Percentiles rank a stretch among this genome's conserved stretches.
Conservation (phyloP, 1,140 invertebrate species). For the Cherax destructor region DNA sequence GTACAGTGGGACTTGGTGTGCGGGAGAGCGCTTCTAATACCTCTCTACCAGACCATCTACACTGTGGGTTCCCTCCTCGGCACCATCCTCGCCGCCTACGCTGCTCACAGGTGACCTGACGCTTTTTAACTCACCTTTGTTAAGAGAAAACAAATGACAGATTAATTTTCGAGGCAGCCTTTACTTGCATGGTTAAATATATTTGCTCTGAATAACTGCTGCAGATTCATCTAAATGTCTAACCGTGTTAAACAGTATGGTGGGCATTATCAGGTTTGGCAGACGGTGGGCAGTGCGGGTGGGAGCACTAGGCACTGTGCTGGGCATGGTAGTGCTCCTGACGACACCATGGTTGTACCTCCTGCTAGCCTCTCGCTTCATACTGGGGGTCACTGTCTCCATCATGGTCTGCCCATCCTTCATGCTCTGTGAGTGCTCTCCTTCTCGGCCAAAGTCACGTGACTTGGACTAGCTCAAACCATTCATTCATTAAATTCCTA, state of each 20-base stretch:
- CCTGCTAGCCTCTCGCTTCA: constrained; percentile 11
- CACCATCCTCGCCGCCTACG: not conserved
- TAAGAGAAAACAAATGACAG: not conserved
- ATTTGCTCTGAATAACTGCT: too few relatives aligned
- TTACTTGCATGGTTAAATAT: too few relatives aligned
- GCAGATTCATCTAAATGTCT: too few relatives aligned
- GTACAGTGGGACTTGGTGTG: constrained; percentile 49
- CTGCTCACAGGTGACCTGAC: constrained; percentile 10
- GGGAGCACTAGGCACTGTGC: not conserved
- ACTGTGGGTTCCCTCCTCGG: constrained; percentile 26
- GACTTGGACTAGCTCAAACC: too few relatives aligned
- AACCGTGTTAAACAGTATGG: not conserved
- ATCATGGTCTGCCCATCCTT: constrained; percentile 47
- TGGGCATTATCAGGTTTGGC: constrained; percentile 23
- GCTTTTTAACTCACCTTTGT: not conserved
- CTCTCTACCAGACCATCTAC: constrained; percentile 50
- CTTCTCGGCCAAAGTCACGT: too few relatives aligned
- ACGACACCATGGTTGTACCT: constrained; percentile 13
- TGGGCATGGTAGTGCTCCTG: constrained; percentile 3
- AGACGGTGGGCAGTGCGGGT: constrained; percentile 21
- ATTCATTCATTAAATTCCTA: too few relatives aligned
- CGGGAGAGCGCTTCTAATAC: not conserved
- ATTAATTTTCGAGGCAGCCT: too few relatives aligned
- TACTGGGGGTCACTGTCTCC: constrained; percentile 29
- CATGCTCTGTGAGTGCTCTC: constrained; percentile 25